A percentile compares a stretch with the other conserved stretches of the same genome.
Evolutionary conservation across 2,888 invertebrate genomes (phyloP).

Genomic region (Nebria brevicollis): DNA sequence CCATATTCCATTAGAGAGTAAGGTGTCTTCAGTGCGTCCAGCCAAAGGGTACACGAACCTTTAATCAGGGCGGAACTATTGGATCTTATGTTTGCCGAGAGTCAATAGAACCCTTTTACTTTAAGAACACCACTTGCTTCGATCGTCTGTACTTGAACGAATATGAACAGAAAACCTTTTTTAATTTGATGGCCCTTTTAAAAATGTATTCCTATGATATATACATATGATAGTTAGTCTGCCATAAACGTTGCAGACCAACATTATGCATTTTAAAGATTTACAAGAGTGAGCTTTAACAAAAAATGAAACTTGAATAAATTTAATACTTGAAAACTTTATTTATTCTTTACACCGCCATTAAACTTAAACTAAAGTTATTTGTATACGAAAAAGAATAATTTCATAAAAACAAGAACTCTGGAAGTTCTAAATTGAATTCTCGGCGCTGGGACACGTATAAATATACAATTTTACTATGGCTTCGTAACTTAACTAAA

Average conservation of each 20-base stretch:
- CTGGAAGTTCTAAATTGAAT: background rate
- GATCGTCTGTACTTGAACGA: slow-evolving; percentile 26
- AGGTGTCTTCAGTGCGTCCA: background rate
- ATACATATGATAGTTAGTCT: too few species aligned
- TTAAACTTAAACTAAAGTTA: background rate
- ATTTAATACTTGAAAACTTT: background rate
- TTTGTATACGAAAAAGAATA: background rate
- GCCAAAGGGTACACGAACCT: slow-evolving; percentile 18
- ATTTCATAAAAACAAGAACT: background rate
- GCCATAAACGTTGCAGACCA: too few species aligned
- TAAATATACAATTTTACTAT: slow-evolving; percentile 14
- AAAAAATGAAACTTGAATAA: background rate
- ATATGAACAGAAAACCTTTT: slow-evolving; percentile 5
- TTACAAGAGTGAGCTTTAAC: too few species aligned
- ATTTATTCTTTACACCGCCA: background rate
- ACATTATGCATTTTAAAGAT: too few species aligned
- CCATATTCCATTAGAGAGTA: background rate
- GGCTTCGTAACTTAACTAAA: background rate
- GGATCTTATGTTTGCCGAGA: slow-evolving; percentile 36
- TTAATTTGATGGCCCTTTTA: too few species aligned
- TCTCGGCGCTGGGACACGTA: background rate
- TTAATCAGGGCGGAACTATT: slow-evolving; percentile 32
- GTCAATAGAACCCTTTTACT: slow-evolving; percentile 33
- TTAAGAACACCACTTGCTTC: slow-evolving; percentile 12
- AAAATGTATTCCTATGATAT: too few species aligned